Base-by-base conservation (phyloP, 2,888 invertebrate genomes). In the Synergus japonicus region DNA sequence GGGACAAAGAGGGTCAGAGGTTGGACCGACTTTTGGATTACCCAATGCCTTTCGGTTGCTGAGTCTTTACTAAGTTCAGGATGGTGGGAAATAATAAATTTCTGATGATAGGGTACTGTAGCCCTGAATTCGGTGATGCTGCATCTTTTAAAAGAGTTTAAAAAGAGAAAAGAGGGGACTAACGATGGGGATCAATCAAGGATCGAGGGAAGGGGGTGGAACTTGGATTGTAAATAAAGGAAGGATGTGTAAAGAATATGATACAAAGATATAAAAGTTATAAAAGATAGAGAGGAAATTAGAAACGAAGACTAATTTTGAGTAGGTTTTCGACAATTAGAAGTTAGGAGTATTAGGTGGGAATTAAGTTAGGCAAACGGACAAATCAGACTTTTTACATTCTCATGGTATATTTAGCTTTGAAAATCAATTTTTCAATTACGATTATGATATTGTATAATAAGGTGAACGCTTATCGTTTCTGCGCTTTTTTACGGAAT, bases 191-290 rank as follows among this genome's bases (percentile, higher is more conserved):
- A 69, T 46, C 46, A 13, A 22, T 69, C 13, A 69, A 44, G 69
- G 69, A 46, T 46, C 69, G 15, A 69, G 46, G 69, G 67, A 44
- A 66, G 66, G 37, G 67, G 67, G 69, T n/a, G 65, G 18, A 66
- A 46, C 46, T 15, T 22, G 46, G 69, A 69, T 22, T 13, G 49
- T 18, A 69, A 46, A 46, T 69, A 46, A 69, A 69, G 3, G 18
- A 66, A 66, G 18, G 18, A 9, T 41, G 18, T 66, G 66, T 10
- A 44, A 66, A 43, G 66, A 10, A 66, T 66, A 41, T 60, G 37
- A 7, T 37, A 37, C 22, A 22, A 60, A 22, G 4, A 4, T 18
- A 60, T 60, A 10, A 37, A 7, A 37, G 37, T 37, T 22, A 22
- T 22, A 22, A 22, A 60, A 18, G 10, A 12, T 18, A 60, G 22